Base-by-base conservation (phyloP, 2,888 invertebrate species). In the Mystacides longicornis region DNA sequence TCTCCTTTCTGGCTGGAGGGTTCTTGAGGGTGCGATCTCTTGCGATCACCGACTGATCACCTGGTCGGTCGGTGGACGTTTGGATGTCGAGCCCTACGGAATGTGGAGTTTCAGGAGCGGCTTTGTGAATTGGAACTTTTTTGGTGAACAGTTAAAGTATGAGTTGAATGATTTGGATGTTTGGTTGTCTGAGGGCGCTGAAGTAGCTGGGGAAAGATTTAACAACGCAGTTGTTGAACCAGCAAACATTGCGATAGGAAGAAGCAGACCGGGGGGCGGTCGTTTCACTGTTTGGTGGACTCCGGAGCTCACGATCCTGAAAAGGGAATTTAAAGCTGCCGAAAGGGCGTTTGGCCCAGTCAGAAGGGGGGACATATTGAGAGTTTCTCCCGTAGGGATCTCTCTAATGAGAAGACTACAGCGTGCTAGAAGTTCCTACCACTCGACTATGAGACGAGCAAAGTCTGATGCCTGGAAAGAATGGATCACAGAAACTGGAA, bases 401-500 rank as follows among this genome's bases (percentile, higher is more conserved):
- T 3, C 7, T 4, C 42, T 42, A 2, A 21, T 19, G 43, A 18
- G 9, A 2, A 7, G 5, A 20, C 5, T 19, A 2, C 43, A 33
- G 20, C 18, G 16, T 4, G 51, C 51, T 16, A 4, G 51, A 20
- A 31, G 21, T 7, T 9, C 16, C 20, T 51, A 42, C 23, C 22
- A 16, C 20, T 9, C 19, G 51, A 23, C 21, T 3, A 37, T 51
- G 11, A 19, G 37, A 21, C 31, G 5, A 2, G 42, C 51, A 2
- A 42, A 23, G 23, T 3, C 18, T 16, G n/a, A n/a, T 3, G 16
- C 37, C 45, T 51, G 51, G 51, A 42, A 22, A 11, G 22, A 20
- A 18, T 51, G 51, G 51, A 21, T 42, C 45, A 42, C 51, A 1
- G 51, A 51, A 20, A 23, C 42, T 9, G 50, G 50, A 2, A 31